Percentiles rank a stretch among this genome's conserved stretches.
Conservation (phyloP, 1,140 invertebrate species). For the Lepidostoma basale region DNA sequence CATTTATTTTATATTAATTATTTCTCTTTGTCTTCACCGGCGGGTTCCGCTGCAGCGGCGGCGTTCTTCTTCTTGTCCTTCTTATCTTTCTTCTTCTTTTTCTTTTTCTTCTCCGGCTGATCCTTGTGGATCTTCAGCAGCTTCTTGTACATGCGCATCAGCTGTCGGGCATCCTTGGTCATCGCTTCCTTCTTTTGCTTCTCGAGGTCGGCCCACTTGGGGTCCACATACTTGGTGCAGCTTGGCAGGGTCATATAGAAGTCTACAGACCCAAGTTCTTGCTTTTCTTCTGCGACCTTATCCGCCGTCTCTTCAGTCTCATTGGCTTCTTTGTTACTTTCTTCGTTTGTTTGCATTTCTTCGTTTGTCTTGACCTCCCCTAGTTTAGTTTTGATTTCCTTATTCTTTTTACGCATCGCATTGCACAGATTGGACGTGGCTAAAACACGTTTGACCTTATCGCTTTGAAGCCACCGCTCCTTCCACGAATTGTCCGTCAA, state of each 20-base stretch:
- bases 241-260: slow-evolving; percentile 57
- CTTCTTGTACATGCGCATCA: slow-evolving; percentile 60
- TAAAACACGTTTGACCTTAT: slow-evolving; percentile 63
- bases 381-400: slow-evolving; percentile 60
- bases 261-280: slow-evolving; percentile 55
- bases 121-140: slow-evolving; percentile 57
- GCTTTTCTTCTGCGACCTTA: background rate
- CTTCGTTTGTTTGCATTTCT: background rate
- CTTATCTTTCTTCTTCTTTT: slow-evolving; percentile 50
- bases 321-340: slow-evolving; percentile 20
- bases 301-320: slow-evolving; percentile 19
- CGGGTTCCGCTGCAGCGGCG: no score
- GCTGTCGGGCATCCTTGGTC: slow-evolving; percentile 57
- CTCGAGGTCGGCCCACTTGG: slow-evolving; percentile 45
- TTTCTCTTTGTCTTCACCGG: no score
- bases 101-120: slow-evolving; percentile 54
- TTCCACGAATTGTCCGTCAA: slow-evolving; percentile 55
- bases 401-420: slow-evolving; percentile 65
- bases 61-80: slow-evolving; percentile 33
- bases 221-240: slow-evolving; percentile 56
- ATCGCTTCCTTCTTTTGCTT: slow-evolving; percentile 48
- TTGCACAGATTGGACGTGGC: slow-evolving; percentile 62
- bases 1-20: no score
- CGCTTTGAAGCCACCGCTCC: slow-evolving; percentile 58
- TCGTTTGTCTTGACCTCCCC: slow-evolving; percentile 47